phyloP scores from a whole-genome alignment of 2,888 invertebrate species.

The Drosophila recens region DNA sequence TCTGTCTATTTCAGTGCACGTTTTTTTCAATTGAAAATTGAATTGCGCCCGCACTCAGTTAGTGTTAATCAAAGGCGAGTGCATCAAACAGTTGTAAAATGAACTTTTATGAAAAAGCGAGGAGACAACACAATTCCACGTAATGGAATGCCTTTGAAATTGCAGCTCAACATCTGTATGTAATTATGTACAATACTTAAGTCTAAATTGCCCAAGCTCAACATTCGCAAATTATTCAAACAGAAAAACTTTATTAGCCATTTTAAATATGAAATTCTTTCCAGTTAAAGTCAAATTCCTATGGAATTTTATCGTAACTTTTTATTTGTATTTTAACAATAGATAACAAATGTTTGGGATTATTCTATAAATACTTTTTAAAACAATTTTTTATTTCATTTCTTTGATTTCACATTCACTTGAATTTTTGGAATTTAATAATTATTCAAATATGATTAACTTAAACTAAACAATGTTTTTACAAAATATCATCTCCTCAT shows the following conservation, averaged over 20 bases:
- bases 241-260: not conserved
- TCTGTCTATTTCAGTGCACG: not conserved
- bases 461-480: too few relatives aligned
- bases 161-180: not conserved
- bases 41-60: constrained; percentile 31
- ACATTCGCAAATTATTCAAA: not conserved
- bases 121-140: constrained; percentile 1
- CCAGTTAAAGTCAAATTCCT: not conserved
- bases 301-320: not conserved
- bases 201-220: not conserved
- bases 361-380: not conserved
- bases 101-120: constrained; percentile 6
- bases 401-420: not conserved
- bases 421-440: too few relatives aligned
- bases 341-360: not conserved
- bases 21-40: constrained; percentile 47
- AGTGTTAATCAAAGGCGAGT: constrained; percentile 46
- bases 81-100: constrained; percentile 3
- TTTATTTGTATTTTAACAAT: not conserved
- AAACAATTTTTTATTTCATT: not conserved
- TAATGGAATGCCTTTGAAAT: constrained; percentile 28
- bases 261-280: constrained; percentile 4
- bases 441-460: too few relatives aligned
- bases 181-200: constrained; percentile 2
- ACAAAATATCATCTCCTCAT: too few relatives aligned